These are phyloP conservation scores for Ceriagrion tenellum DNA, from an alignment of 2,888 invertebrate genomes.

Conservation along the genomic window DNA sequence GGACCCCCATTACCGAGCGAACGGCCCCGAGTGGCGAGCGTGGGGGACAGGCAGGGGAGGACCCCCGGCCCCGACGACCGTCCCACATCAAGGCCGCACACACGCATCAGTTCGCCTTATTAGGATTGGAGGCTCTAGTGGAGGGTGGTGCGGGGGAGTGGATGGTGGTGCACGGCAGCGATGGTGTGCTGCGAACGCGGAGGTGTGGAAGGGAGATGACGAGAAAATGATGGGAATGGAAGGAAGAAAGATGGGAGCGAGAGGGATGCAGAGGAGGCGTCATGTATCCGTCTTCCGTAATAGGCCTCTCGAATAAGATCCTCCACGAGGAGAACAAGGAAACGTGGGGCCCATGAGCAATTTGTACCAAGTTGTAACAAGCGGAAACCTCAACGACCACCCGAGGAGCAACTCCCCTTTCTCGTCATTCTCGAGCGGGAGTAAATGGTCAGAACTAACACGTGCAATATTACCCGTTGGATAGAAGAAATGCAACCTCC, in stretches of 20 bases:
- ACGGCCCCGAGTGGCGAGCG: conserved; percentile 21
- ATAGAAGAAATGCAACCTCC: too few relatives aligned
- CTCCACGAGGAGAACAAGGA: neutral
- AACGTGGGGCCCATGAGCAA: neutral
- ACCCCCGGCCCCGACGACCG: neutral
- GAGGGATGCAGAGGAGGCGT: neutral
- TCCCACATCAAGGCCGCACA: neutral
- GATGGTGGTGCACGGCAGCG: neutral
- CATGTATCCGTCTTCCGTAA: neutral
- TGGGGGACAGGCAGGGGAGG: neutral
- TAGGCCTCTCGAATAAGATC: neutral
- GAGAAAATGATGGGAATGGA: neutral
- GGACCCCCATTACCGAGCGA: conserved; percentile 26
- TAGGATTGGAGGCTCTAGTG: neutral
- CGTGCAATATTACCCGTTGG: neutral
- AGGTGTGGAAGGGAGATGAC: too few relatives aligned
- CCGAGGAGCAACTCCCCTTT: neutral
- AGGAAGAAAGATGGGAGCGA: neutral
- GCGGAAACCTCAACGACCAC: neutral
- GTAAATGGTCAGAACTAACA: neutral
- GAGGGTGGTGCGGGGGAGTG: neutral
- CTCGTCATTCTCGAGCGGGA: neutral
- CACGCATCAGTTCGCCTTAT: conserved; percentile 6
- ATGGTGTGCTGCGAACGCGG: too few relatives aligned
- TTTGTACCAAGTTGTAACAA: neutral